Conservation (phyloP, 2,888 invertebrate genomes). For the Phytoseiulus persimilis region DNA sequence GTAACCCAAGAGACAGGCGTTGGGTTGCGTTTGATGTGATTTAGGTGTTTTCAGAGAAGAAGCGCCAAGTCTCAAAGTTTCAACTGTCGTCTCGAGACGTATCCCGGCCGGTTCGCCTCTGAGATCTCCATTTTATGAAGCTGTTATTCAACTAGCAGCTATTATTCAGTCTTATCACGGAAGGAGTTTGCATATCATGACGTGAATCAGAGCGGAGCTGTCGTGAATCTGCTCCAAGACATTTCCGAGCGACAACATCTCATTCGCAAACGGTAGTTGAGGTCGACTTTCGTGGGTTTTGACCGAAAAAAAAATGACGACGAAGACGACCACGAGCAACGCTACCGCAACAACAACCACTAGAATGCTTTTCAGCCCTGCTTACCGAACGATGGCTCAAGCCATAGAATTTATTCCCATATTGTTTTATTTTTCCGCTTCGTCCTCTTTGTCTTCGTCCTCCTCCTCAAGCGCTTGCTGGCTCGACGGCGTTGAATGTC, state of each 20-base stretch:
- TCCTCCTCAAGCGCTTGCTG: neutral
- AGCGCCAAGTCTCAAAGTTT: neutral
- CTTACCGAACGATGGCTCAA: neutral
- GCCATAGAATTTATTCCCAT: neutral
- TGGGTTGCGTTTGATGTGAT: neutral
- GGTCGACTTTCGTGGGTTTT: neutral
- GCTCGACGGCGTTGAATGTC: neutral
- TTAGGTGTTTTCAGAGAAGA: neutral
- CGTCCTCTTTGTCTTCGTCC: neutral
- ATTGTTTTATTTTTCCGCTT: neutral
- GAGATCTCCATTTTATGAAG: neutral
- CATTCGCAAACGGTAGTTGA: neutral
- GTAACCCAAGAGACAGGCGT: neutral
- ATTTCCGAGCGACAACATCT: neutral
- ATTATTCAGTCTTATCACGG: slow-evolving; percentile 5
- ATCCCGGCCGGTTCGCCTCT: neutral
- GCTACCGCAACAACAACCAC: neutral
- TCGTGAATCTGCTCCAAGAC: neutral
- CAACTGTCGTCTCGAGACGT: neutral
- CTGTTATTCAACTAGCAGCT: neutral
- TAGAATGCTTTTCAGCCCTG: neutral
- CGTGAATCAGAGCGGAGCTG: neutral
- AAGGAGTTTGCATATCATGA: neutral
- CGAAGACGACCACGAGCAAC: neutral
- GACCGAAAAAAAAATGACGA: neutral